A percentile compares a stretch with the other conserved stretches of the same genome.
phyloP scores from a whole-genome alignment of 2,797 vertebrate species.

The Nothura maculosa region DNA sequence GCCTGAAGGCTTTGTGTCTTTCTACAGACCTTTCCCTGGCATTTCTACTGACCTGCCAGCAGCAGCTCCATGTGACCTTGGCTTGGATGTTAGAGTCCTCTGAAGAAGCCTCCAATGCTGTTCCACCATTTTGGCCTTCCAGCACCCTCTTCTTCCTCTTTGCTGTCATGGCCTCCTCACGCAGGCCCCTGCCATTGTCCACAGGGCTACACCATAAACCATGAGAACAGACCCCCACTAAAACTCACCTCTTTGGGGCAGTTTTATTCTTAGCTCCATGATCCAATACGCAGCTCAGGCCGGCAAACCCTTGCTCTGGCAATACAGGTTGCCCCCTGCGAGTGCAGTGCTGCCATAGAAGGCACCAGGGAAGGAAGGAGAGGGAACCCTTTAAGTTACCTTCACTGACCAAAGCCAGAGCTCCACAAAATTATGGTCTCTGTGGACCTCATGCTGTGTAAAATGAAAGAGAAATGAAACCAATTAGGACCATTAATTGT shows the following conservation, averaged over 20 bases:
- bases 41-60: neutral
- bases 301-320: neutral
- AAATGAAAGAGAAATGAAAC: constrained; percentile 31
- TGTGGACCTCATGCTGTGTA: neutral
- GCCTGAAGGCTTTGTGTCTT: constrained; percentile 33
- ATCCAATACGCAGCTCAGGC: neutral
- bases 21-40: neutral
- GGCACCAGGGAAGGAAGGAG: neutral
- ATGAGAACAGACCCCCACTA: neutral
- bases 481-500: constrained; percentile 45
- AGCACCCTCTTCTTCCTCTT: neutral
- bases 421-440: neutral
- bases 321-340: neutral
- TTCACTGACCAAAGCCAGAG: constrained; percentile 4
- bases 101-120: neutral
- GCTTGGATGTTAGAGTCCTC: neutral
- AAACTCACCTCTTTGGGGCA: neutral
- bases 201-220: neutral
- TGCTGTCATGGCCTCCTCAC: rapidly evolving
- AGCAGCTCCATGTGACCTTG: neutral
- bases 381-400: neutral
- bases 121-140: neutral
- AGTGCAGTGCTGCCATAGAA: neutral
- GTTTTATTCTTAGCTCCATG: neutral
- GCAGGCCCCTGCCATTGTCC: neutral